Evolutionary conservation across 2,113 vertebrate genomes (phyloP), one percentile per base, ranked within the genome.

Genomic region (Neolamprologus longior): DNA sequence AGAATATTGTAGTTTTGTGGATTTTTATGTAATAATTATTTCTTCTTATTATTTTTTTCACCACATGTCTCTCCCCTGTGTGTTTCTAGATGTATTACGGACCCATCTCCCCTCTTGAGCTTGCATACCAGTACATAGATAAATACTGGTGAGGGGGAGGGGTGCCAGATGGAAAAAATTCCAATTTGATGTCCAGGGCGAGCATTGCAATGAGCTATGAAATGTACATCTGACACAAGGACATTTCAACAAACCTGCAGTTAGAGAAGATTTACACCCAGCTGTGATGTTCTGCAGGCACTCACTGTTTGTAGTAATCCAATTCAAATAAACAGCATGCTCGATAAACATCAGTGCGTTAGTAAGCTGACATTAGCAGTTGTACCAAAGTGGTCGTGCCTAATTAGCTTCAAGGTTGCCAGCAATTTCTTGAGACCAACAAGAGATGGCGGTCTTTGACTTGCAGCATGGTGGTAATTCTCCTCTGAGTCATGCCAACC

Each of bases 51-150:
- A 0, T 68, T 68, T 68, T 71, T 24, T 73, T 73, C 68, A 73
- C 8, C 13, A 2, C 2, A 0, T 45, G 42, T 24, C 24, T 81
- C 37, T 81, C 28, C 42, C 6, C 9, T 47, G 3, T 13, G 5
- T 33, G 4, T 24, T 81, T 37, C n/a, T 57, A 66, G 76, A 90
- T 63, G 19, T 47, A 84, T 84, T 3, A 40, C 2, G 2, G 28
- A 57, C 31, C 71, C 33, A 4, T 81, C 45, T 71, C 80, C 61
- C 50, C 76, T 92, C 81, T 40, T 55, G 0, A 63, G 55, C 84
- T 76, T 81, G 61, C 88, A 94, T 90, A 88, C 86, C 87, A 84
- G 63, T 47, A 31, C 81, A 10, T 15, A 92, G 89, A 90, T 92
- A 90, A 93, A 95, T 87, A 89, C 53, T 5, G 53, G 33, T 4